Conservation (phyloP, 2,113 vertebrate genomes). For the Apteryx owenii region DNA sequence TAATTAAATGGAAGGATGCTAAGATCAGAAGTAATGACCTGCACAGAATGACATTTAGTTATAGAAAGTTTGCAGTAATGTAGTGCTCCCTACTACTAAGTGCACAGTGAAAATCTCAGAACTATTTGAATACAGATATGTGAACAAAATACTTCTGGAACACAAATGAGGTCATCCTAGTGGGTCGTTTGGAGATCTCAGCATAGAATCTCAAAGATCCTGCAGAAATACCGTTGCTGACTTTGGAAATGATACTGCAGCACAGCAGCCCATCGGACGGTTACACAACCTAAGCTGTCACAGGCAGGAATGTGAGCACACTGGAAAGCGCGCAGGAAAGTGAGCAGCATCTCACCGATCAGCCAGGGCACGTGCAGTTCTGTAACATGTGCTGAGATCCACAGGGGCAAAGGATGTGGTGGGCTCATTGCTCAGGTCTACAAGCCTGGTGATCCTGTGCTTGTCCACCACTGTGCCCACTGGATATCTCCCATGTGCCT, state of each 20-base stretch:
- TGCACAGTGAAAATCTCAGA: not conserved
- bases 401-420: not conserved
- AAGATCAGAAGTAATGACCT: not conserved
- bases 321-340: not conserved
- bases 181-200: conserved; percentile 25
- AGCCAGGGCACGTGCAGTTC: rapidly evolving
- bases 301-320: not conserved
- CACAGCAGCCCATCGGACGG: not conserved
- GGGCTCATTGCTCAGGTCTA: not conserved
- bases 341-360: not conserved
- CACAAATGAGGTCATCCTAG: conserved; percentile 28
- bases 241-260: conserved; percentile 11
- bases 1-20: not conserved
- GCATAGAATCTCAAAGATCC: conserved; percentile 10
- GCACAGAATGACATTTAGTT: not conserved
- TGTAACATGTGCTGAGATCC: not conserved
- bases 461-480: not conserved
- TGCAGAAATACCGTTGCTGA: not conserved
- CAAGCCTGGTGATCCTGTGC: not conserved
- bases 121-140: not conserved
- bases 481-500: not conserved
- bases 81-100: not conserved
- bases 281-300: not conserved
- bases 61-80: not conserved
- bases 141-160: conserved; percentile 31